Evolutionary conservation across 1,140 invertebrate genomes (phyloP).

Genomic region (Lordiphosa collinella): DNA sequence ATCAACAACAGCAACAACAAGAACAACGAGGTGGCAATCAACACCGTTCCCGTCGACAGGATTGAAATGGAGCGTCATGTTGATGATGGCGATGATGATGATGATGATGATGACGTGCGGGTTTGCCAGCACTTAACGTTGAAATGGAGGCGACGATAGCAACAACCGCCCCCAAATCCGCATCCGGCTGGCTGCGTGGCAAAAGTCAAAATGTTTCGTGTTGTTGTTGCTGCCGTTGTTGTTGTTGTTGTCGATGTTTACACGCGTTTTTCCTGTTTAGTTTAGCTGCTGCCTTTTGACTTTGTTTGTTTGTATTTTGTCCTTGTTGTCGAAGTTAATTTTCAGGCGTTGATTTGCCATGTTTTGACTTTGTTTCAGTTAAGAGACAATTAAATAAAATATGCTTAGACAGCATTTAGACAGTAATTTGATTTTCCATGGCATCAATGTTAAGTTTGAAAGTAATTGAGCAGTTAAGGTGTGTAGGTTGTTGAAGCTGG

Average conservation of each 20-base stretch:
- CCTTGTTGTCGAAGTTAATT: constrained; percentile 48
- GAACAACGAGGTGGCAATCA: constrained; percentile 51
- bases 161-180: constrained; percentile 4
- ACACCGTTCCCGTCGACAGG: constrained; percentile 51
- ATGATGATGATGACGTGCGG: constrained; percentile 44
- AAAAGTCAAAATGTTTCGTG: constrained; percentile 36
- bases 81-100: constrained; percentile 11
- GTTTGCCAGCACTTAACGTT: constrained; percentile 55
- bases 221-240: constrained; percentile 12
- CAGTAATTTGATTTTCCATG: constrained; percentile 65
- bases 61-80: constrained; percentile 63
- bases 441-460: constrained; percentile 21
- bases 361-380: constrained; percentile 28
- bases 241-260: constrained; percentile 33
- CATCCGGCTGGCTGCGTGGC: constrained; percentile 36
- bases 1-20: constrained; percentile 50
- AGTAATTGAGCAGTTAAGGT: too few relatives aligned
- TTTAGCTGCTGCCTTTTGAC: constrained; percentile 38
- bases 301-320: constrained; percentile 51
- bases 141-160: constrained; percentile 18
- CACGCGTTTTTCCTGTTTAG: constrained; percentile 43
- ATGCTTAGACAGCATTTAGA: constrained; percentile 61
- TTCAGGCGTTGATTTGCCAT: constrained; percentile 65
- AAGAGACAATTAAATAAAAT: constrained; percentile 57
- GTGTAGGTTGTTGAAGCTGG: too few relatives aligned